Percentiles rank a stretch among this genome's conserved stretches.
Conservation (phyloP, 2,113 vertebrate genomes). For the Aegithalos caudatus region DNA sequence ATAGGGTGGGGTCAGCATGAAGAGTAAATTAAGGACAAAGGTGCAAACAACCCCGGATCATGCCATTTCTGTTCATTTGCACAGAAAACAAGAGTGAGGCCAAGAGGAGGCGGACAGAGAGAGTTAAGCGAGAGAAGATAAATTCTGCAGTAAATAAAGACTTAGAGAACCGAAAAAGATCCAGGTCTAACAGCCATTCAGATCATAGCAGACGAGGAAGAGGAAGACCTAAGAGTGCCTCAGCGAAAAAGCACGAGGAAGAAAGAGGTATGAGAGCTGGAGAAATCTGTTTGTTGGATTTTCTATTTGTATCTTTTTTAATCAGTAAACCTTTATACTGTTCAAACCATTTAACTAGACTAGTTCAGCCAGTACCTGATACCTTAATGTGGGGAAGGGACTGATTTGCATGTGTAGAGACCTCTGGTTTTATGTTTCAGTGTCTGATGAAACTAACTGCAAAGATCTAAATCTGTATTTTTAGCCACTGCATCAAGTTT, state of each 20-base stretch:
- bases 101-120: slow-evolving; percentile 92
- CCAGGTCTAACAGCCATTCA: slow-evolving; percentile 91
- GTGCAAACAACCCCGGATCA: background rate
- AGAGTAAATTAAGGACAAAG: background rate
- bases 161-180: slow-evolving; percentile 90
- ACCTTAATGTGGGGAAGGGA: background rate
- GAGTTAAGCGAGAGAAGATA: slow-evolving; percentile 89
- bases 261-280: slow-evolving; percentile 85
- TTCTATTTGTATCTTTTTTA: background rate
- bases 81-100: slow-evolving; percentile 89
- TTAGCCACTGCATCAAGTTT: background rate
- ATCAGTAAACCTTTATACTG: background rate
- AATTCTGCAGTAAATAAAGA: slow-evolving; percentile 85
- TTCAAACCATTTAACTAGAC: background rate
- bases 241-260: slow-evolving; percentile 92
- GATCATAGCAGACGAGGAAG: slow-evolving; percentile 91
- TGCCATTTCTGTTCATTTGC: slow-evolving; percentile 54
- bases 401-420: background rate
- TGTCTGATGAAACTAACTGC: background rate
- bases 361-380: background rate
- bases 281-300: background rate
- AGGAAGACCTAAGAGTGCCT: slow-evolving; percentile 89
- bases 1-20: background rate
- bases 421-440: background rate
- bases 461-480: background rate